These are phyloP conservation scores for Amphiura filiformis DNA, from an alignment of 35 echinoderm and acorn worm species.

Conservation along the genomic window DNA sequence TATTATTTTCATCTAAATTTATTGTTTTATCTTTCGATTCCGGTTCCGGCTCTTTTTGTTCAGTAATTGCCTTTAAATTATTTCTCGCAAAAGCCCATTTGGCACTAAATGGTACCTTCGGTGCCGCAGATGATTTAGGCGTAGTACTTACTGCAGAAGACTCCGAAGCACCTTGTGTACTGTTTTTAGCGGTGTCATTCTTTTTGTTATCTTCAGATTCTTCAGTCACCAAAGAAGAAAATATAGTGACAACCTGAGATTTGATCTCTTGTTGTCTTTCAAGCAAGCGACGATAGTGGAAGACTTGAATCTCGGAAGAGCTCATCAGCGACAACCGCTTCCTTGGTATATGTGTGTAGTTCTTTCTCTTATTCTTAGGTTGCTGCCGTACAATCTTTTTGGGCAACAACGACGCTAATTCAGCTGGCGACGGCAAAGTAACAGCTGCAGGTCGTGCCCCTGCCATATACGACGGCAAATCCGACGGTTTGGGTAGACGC, in stretches of 20 bases:
- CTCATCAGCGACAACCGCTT: constrained; percentile 60
- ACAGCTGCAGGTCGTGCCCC: constrained; percentile 25
- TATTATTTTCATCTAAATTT: not conserved
- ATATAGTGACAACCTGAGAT: not conserved
- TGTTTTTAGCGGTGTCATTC: not conserved
- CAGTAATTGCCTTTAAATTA: not conserved
- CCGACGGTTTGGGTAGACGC: constrained; percentile 16
- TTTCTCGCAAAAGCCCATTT: not conserved
- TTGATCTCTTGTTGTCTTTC: not conserved
- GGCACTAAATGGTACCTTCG: no score
- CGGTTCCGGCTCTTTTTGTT: not conserved
- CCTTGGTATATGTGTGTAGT: constrained; percentile 35
- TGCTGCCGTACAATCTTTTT: constrained; percentile 51
- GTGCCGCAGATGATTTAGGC: not conserved
- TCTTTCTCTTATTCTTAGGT: constrained; percentile 17
- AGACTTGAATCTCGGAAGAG: constrained; percentile 54
- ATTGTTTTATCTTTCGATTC: not conserved
- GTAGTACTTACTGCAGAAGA: not conserved
- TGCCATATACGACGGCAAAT: constrained; percentile 62
- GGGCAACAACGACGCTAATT: constrained; percentile 64
- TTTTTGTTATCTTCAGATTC: not conserved
- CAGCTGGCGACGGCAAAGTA: constrained; percentile 65
- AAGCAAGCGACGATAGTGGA: constrained; percentile 44
- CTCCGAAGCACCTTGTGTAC: not conserved
- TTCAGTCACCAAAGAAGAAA: not conserved